Base-by-base conservation (phyloP, 2,888 invertebrate genomes). In the Sipunculus nudus region DNA sequence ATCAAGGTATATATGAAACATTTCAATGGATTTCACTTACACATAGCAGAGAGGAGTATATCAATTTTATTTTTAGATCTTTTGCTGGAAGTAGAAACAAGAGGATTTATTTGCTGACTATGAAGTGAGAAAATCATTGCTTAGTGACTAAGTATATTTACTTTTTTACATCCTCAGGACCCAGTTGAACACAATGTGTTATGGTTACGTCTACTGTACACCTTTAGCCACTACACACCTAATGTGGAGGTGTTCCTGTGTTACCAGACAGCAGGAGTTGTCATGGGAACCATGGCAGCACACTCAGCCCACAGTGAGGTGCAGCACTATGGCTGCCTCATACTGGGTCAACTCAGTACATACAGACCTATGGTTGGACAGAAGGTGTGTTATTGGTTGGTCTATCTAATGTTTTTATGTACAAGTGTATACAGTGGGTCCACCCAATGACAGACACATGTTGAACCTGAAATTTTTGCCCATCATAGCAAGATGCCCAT, bases 231-330 rank as follows among this genome's bases (percentile, higher is more conserved):
- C 59, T 72, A 77, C 43, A 73, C 73, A 23, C 64, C 66, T 25
- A 76, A 77, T 54, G 53, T 77, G 13, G 49, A 38, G 2, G 64
- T 67, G 3, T 66, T 78, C 68, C 65, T 75, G 25, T 49, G 59
- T 5, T 70, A 65, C 57, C 68, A 75, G 65, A 69, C 74, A 6
- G 56, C 73, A n/a, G 71, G 74, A 0, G 73, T 75, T 2, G 67
- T 78, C 1, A 60, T 78, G 49, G 78, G 77, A n/a, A 71, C 74
- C 45, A 78, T 78, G 76, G 69, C 77, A 0, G 77, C 68, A 0
- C 75, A 73, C 58, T 57, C 66, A n/a, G 65, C 69, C 5, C 65
- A 63, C 3, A 50, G 60, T 4, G 68, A 71, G n/a, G 67, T 78
- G 4, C 78, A 78, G 63, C 71, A 71, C 43, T 70, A 70, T 59